A percentile compares a stretch with the other conserved stretches of the same genome.
Evolutionary conservation across 2,797 vertebrate genomes (phyloP).

Genomic region (Pseudochirops cupreus): DNA sequence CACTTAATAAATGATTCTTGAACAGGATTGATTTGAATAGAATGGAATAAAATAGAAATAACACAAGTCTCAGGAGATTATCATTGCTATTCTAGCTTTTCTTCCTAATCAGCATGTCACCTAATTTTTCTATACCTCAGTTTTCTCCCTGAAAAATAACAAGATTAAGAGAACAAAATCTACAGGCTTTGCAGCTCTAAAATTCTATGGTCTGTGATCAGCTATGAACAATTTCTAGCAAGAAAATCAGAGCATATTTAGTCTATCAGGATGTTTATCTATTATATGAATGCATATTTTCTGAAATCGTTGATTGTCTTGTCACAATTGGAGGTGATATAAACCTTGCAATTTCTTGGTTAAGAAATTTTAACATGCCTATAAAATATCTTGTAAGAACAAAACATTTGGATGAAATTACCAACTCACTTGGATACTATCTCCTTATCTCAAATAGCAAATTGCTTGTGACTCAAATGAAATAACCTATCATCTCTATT

Average conservation of each 20-base stretch:
- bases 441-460: neutral
- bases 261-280: neutral
- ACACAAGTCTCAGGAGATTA: too few species aligned
- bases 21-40: too few species aligned
- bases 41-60: too few species aligned
- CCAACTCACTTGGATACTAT: neutral
- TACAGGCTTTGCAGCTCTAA: too few species aligned
- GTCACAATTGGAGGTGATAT: neutral
- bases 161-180: too few species aligned
- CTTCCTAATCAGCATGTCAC: too few species aligned
- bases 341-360: constrained; percentile 16
- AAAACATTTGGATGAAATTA: neutral
- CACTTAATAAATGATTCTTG: too few species aligned
- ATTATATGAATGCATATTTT: neutral
- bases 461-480: constrained; percentile 32
- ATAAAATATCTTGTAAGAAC: constrained; percentile 27
- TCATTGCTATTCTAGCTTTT: too few species aligned
- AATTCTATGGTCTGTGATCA: neutral
- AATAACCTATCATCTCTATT: neutral
- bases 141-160: too few species aligned
- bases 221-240: neutral
- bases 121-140: too few species aligned
- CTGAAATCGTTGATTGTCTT: neutral
- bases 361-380: constrained; percentile 1
- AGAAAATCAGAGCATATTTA: neutral